phyloP scores from a whole-genome alignment of 2,888 invertebrate species.

The Lepeophtheirus nordmannii region DNA sequence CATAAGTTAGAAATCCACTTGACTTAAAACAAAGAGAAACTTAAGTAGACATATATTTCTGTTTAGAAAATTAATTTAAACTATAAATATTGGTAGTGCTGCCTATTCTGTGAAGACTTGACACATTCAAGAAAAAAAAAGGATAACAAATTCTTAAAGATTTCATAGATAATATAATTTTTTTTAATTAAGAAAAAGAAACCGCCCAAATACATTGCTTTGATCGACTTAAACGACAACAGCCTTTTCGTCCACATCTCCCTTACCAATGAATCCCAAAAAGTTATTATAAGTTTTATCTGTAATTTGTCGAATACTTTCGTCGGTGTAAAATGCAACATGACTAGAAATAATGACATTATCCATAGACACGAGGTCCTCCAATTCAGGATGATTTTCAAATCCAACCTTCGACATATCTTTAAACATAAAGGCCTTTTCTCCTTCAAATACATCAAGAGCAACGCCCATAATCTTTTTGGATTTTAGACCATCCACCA shows the following conservation, averaged over 20 bases:
- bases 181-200: too few relatives aligned
- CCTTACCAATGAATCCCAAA: slow-evolving; percentile 17
- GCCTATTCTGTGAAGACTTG: too few relatives aligned
- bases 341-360: slow-evolving; percentile 24
- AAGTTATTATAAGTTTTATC: slow-evolving; percentile 20
- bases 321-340: slow-evolving; percentile 24
- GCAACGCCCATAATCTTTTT: slow-evolving; percentile 14
- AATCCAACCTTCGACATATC: slow-evolving; percentile 19
- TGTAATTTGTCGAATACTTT: slow-evolving; percentile 22
- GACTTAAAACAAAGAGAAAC: too few relatives aligned
- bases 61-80: too few relatives aligned
- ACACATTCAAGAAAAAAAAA: too few relatives aligned
- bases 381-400: slow-evolving; percentile 22
- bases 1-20: too few relatives aligned
- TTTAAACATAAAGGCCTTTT: slow-evolving; percentile 24
- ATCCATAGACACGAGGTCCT: slow-evolving; percentile 16
- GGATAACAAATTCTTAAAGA: too few relatives aligned
- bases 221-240: slow-evolving; percentile 5
- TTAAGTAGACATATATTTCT: too few relatives aligned
- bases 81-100: too few relatives aligned
- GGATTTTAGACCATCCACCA: slow-evolving; percentile 17
- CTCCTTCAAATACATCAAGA: slow-evolving; percentile 22
- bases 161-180: too few relatives aligned
- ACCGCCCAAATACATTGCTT: too few relatives aligned
- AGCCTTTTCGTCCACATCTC: slow-evolving; percentile 12